Conservation (phyloP, 2,888 invertebrate species). For the Doris montereyensis region DNA sequence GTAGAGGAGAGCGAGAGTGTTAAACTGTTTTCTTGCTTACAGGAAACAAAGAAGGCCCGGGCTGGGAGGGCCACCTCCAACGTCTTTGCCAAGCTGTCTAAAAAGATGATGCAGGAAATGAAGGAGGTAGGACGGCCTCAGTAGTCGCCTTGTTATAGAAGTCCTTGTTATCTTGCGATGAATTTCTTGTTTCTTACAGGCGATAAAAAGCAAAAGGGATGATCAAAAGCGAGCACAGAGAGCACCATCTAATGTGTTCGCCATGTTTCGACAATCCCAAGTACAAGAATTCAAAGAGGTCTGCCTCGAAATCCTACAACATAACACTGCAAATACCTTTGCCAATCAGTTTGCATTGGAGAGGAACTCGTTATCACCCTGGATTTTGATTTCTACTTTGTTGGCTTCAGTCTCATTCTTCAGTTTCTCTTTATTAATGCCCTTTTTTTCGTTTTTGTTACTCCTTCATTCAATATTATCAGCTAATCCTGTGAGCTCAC, state of each 20-base stretch:
- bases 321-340: too few relatives aligned
- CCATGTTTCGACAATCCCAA: conserved; percentile 75
- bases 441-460: too few relatives aligned
- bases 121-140: conserved; percentile 70
- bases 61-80: conserved; percentile 73
- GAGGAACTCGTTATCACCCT: too few relatives aligned
- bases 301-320: not conserved
- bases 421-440: too few relatives aligned
- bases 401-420: too few relatives aligned
- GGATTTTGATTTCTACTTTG: too few relatives aligned
- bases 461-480: too few relatives aligned
- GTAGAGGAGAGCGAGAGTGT: not conserved
- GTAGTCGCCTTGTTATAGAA: not conserved
- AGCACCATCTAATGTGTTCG: conserved; percentile 74
- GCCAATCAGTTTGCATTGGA: too few relatives aligned
- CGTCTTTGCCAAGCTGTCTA: conserved; percentile 74
- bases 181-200: conserved; percentile 25
- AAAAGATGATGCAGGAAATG: conserved; percentile 75
- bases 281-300: conserved; percentile 76
- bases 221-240: conserved; percentile 55
- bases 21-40: not conserved
- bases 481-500: too few relatives aligned
- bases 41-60: conserved; percentile 50
- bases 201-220: conserved; percentile 41
- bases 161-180: conserved; percentile 8